Base-by-base conservation (phyloP, 2,888 invertebrate genomes). In the Agonopterix arenella region DNA sequence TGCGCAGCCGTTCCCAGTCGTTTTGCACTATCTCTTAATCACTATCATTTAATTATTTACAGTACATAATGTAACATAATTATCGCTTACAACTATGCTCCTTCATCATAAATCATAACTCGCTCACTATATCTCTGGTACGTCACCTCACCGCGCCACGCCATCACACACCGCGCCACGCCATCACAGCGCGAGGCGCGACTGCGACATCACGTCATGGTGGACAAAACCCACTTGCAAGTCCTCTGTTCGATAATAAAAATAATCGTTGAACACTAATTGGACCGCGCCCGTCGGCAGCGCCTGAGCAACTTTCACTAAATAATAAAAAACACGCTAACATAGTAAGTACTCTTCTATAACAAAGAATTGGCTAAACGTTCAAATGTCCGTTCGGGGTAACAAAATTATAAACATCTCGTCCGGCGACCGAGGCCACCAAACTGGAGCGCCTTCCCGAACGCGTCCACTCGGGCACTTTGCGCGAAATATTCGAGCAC, bases 261-360 rank as follows among this genome's bases (percentile, higher is more conserved):
- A 76, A 68, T 69, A 72, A 80, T 83, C 77, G 76, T 77, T 78
- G 84, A 82, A 79, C 83, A 81, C 81, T 80, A 79, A 80, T 81
- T 75, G 84, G 83, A 82, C 83, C 83, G 77, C 84, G 83, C 83
- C 81, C 80, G 77, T 73, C 80, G 73, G 75, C 79, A 73, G 84
- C 81, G 84, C 78, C 84, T 84, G 85, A 86, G 84, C 86, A 86
- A 86, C 88, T 88, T 86, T 86, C 88, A 86, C 88, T 85, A 83
- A 76, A 81, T 80, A 76, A 78, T 75, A 82, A 73, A 70, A 84
- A 86, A 84, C 80, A 76, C 79, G 73, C 80, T 80, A 83, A 84
- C 80, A 77, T 80, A 77, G 79, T 85, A 85, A 84, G 85, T 85
- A 85, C 84, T 79, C 73, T 66, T 80, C 78, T 78, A 77, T 70